Conservation (phyloP, 2,113 vertebrate species). For the Dicaeum eximium region DNA sequence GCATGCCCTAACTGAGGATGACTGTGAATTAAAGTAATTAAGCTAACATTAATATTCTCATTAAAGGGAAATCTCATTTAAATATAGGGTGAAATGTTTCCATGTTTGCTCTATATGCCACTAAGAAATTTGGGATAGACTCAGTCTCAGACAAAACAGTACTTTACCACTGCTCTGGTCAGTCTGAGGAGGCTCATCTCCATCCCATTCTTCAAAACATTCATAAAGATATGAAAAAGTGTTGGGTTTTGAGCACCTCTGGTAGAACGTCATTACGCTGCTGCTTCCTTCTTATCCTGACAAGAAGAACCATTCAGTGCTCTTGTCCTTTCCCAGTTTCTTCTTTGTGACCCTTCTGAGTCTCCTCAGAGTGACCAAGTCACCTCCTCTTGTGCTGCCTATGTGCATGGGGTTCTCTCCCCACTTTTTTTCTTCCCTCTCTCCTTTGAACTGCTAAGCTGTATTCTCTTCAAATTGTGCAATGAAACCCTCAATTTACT, state of each 20-base stretch:
- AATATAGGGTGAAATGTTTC: neutral
- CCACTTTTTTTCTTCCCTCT: neutral
- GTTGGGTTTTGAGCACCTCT: fast-evolving
- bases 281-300: neutral
- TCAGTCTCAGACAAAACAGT: neutral
- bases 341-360: neutral
- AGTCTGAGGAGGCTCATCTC: neutral
- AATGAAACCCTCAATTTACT: conserved; percentile 45
- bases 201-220: neutral
- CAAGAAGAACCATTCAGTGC: neutral
- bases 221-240: neutral
- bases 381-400: neutral
- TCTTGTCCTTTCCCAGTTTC: neutral
- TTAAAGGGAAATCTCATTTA: neutral
- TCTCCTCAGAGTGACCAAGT: neutral
- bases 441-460: neutral
- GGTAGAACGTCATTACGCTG: neutral
- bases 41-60: neutral
- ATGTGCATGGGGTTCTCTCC: neutral
- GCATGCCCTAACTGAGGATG: fast-evolving
- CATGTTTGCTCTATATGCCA: neutral
- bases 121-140: neutral
- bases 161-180: neutral
- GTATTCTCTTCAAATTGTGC: neutral
- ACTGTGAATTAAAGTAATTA: neutral